Base-by-base conservation (phyloP, 2,797 vertebrate genomes). In the Parauchenoglanis ngamensis region DNA sequence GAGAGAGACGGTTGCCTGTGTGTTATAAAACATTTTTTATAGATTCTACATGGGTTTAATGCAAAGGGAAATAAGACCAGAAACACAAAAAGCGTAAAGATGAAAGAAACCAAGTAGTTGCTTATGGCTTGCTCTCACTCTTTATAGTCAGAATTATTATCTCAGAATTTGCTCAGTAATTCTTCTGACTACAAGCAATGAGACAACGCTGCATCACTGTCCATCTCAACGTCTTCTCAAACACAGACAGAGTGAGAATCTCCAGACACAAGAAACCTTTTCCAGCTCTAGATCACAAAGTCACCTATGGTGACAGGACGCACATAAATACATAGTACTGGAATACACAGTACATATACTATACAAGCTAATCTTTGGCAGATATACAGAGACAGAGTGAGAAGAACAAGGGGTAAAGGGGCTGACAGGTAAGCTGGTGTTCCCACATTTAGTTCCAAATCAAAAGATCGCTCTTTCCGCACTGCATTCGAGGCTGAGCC, bases 371-470 rank as follows among this genome's bases (percentile, higher is more conserved):
- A 21, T 81, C 13, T 46, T 4, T 25, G 21, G 77, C 56, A 80
- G 31, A 25, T 7, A 61, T 49, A 75, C 63, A 85, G 13, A 73
- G 25, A 80, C 12, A 52, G 21, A 70, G 77, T 40, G 52, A 17
- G 31, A 73, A 59, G 13, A 54, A 52, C 44, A 67, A 68, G 63
- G 11, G 8, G 11, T 12, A 63, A 68, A 25, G 5, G 54, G 40
- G 23, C 67, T 40, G 67, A 81, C 59, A 83, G 63, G 19, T 70
- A 80, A 72, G 67, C 82, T 52, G 56, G 40, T 59, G 31, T 12
- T 54, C 28, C 81, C 56, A 19, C 70, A 75, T 87, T 83, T 83
- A n/a, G 77, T 77, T 87, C 49, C 46, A 40, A 81, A 85, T 88
- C 12, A 84, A 80, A 88, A 72, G 54, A 52, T 40, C 17, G 13